Evolutionary conservation across 2,113 vertebrate species (phyloP).

Genomic region (Parus major): DNA sequence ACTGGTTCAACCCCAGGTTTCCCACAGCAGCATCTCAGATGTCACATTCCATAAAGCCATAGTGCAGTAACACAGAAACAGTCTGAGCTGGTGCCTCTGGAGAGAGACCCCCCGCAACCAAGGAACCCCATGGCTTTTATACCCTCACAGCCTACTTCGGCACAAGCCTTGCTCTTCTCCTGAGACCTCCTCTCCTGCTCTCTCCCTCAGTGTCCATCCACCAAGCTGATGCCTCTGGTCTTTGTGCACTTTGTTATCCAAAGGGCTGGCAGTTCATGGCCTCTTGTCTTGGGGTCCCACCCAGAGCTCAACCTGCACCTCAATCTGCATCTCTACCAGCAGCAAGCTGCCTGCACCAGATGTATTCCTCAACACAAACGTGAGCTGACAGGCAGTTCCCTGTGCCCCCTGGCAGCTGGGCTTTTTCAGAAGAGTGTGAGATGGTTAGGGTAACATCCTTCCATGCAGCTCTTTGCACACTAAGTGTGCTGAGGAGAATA

Average conservation of each 20-base stretch:
- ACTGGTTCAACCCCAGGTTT: rapidly evolving
- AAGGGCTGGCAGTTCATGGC: neutral
- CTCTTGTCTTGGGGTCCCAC: neutral
- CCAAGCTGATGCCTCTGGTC: neutral
- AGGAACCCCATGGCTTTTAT: neutral
- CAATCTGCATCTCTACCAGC: neutral
- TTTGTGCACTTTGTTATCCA: neutral
- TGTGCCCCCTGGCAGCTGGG: neutral
- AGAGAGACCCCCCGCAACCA: neutral
- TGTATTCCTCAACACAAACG: neutral
- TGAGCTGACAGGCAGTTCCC: neutral
- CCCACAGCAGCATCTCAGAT: neutral
- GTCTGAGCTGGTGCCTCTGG: neutral
- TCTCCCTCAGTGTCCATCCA: neutral
- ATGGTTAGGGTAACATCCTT: neutral
- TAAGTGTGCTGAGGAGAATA: neutral
- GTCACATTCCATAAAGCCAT: neutral
- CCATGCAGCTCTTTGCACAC: neutral
- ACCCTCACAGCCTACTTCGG: neutral
- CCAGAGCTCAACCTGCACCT: neutral
- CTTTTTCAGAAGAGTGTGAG: neutral
- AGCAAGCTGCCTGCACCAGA: neutral
- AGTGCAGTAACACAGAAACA: neutral
- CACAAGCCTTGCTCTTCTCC: neutral
- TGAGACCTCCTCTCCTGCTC: neutral